Evolutionary conservation across 2,797 vertebrate species (phyloP), one percentile per base, ranked within the genome.

Genomic region (Tadarida brasiliensis): DNA sequence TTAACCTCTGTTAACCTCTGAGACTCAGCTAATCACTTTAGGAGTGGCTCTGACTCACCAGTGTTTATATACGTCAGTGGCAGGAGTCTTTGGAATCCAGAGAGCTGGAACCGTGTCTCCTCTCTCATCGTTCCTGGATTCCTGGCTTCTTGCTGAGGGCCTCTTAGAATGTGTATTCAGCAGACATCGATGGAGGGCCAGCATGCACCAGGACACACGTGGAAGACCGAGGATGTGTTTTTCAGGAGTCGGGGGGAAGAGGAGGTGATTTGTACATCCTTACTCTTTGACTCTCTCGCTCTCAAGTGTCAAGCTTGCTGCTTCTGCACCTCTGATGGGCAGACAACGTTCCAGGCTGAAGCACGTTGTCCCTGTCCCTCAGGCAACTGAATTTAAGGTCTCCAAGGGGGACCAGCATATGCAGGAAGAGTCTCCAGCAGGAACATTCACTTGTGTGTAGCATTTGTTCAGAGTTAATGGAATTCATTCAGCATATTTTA

Each of bases 361-460:
- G 35, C 30, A 4, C 28, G 3, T 20, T 11, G 5, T 30, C 44
- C 57, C 19, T 68, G 28, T n/a, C 22, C 20, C 11, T 51, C 7
- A 0, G 30, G 44, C 26, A 16, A 3, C 56, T 59, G 80, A 26
- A 11, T 20, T 22, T 35, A 20, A 65, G 24, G n/a, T 49, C 77
- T 44, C 39, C 1, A 0, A 30, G 17, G 24, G 77, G 26, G 44
- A 19, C 24, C 14, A 15, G 67, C 16, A 0, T 0, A 2, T 1
- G 26, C 65, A 77, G 44, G 51, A 63, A 6, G 16, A 15, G 65
- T 22, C 11, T 57, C 87, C 1, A 0, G 5, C 22, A 26, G 68
- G 74, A 57, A 11, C 0, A 4, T 19, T 39, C 17, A 35, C 16
- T 24, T 26, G 1, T 0, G 5, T 28, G 56, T 9, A 7, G 74